Percentiles rank a stretch among this genome's conserved stretches.
Conservation (phyloP, 1,140 invertebrate species). For the Ostrea edulis region DNA sequence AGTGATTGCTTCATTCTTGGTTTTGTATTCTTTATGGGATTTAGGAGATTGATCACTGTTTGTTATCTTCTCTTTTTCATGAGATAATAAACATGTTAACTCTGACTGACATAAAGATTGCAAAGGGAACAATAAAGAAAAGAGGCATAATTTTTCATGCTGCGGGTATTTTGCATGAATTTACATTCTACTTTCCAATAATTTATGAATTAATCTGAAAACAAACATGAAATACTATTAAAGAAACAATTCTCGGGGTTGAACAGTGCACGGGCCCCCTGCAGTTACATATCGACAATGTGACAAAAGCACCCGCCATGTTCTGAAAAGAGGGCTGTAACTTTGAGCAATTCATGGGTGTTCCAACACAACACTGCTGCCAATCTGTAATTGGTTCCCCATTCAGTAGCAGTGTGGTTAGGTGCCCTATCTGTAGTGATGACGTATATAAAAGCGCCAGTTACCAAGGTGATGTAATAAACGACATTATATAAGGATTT, state of each 20-base stretch:
- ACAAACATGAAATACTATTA: slow-evolving; percentile 15
- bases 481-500: background rate
- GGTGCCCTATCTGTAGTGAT: background rate
- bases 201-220: slow-evolving; percentile 20
- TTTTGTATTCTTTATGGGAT: too few species aligned
- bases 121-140: background rate
- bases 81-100: too few species aligned
- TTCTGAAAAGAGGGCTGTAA: background rate
- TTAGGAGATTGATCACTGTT: too few species aligned
- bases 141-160: background rate
- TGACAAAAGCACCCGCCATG: background rate
- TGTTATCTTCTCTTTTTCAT: too few species aligned
- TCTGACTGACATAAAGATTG: background rate
- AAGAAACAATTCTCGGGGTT: background rate
- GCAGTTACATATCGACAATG: background rate
- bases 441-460: background rate
- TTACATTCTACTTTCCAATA: too few species aligned
- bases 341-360: slow-evolving; percentile 26
- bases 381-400: background rate
- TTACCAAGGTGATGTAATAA: background rate
- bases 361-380: background rate
- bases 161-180: slow-evolving; percentile 4
- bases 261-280: background rate
- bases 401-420: background rate
- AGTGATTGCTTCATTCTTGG: too few species aligned